These are phyloP conservation scores for Poicephalus gulielmi DNA, from an alignment of 2,113 vertebrate genomes.

Conservation along the genomic window DNA sequence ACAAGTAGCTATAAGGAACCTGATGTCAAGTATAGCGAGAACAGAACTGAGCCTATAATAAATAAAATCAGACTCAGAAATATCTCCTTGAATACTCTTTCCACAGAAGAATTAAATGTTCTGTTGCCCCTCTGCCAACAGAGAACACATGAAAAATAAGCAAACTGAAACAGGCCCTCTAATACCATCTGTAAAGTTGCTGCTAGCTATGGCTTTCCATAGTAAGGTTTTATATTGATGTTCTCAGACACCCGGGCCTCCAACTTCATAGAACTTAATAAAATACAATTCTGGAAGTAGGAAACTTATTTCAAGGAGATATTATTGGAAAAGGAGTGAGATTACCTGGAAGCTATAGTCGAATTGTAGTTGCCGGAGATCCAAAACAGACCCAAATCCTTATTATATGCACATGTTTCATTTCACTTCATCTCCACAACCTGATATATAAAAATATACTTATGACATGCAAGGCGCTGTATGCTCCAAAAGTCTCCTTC, in stretches of 20 bases:
- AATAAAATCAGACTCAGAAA: background rate
- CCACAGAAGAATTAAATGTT: background rate
- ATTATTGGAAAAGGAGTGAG: background rate
- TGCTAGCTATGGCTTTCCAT: background rate
- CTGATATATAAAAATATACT: background rate
- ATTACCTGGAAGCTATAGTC: background rate
- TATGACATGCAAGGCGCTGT: background rate
- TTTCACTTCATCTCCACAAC: background rate
- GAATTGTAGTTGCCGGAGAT: background rate
- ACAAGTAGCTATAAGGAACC: background rate
- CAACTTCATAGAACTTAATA: background rate
- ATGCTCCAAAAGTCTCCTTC: background rate
- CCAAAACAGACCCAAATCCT: background rate
- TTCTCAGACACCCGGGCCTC: background rate
- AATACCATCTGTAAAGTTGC: background rate
- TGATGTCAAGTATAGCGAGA: background rate
- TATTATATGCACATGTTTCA: constrained; percentile 5
- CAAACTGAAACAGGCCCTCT: background rate
- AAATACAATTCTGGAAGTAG: background rate
- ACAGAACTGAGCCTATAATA: background rate
- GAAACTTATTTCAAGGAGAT: background rate
- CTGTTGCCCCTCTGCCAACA: background rate
- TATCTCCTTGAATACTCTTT: background rate
- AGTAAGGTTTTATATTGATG: background rate
- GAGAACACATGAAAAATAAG: background rate